Evolutionary conservation across 2,113 vertebrate genomes (phyloP).

Genomic region (Rhinogobius similis): DNA sequence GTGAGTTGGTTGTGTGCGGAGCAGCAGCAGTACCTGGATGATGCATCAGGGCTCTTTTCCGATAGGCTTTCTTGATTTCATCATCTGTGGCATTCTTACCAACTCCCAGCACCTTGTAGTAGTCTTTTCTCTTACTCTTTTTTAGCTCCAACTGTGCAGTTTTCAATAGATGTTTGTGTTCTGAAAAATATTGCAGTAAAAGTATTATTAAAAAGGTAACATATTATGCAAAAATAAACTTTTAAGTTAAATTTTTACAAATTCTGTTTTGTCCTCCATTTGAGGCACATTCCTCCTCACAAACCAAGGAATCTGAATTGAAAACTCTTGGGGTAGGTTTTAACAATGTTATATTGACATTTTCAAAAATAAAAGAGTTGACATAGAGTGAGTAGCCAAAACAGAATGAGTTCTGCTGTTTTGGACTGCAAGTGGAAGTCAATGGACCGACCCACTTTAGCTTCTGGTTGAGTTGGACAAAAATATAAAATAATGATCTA

Average conservation of each 20-base stretch:
- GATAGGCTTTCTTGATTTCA: slow-evolving; percentile 95
- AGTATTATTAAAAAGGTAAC: neutral
- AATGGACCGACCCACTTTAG: too few species aligned
- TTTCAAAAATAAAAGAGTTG: too few species aligned
- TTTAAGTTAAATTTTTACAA: too few species aligned
- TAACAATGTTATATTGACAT: too few species aligned
- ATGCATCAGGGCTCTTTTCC: slow-evolving; percentile 95
- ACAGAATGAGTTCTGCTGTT: too few species aligned
- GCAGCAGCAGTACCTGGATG: slow-evolving; percentile 83
- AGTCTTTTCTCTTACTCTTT: slow-evolving; percentile 97
- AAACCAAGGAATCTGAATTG: too few species aligned
- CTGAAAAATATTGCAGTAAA: slow-evolving; percentile 58
- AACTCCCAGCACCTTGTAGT: slow-evolving; percentile 93
- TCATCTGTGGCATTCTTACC: slow-evolving; percentile 93
- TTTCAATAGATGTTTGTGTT: slow-evolving; percentile 93
- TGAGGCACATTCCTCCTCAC: too few species aligned
- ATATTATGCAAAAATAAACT: neutral
- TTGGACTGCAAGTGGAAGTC: too few species aligned
- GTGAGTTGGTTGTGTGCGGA: neutral
- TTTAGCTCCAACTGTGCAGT: slow-evolving; percentile 92
- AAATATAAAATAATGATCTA: neutral
- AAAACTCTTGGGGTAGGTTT: too few species aligned
- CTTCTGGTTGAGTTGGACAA: neutral
- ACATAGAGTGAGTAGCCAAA: too few species aligned
- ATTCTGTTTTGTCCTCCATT: too few species aligned